Base-by-base conservation (phyloP, 2,888 invertebrate genomes). In the Neoaliturus tenellus region DNA sequence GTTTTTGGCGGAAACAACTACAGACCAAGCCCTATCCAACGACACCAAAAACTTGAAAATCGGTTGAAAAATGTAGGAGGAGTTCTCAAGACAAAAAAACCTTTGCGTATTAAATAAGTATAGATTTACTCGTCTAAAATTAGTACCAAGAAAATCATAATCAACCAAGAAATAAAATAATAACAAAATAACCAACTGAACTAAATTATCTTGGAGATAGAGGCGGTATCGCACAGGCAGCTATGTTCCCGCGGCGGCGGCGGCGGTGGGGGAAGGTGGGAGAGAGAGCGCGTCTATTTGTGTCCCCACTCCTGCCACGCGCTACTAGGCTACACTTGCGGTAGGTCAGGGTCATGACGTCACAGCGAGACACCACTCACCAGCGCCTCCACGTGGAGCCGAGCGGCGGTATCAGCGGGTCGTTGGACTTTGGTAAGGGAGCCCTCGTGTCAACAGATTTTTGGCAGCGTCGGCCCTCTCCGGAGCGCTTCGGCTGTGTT, bases 371-470 rank as follows among this genome's bases (percentile, higher is more conserved):
- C 88, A 89, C 89, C 89, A 80, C 69, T 51, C 86, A 78, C 86
- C 83, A 67, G 55, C 84, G 86, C 89, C 89, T 88, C 89, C 89
- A 89, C 89, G 89, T 88, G 89, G 87, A 82, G 83, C 62, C 85
- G 82, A 83, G 75, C 58, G 51, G 78, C 85, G 85, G 84, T 86
- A 85, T 85, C 86, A 86, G 86, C 85, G 88, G 88, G 88, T 88
- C 88, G 87, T 87, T 88, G 87, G 85, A 86, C 83, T 86, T 85
- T 78, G 84, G 39, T 83, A 48, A 71, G 83, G 83, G 85, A 82
- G 84, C 84, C 85, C 87, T 86, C 85, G 87, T 87, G 88, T 87
- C 86, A 86, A 85, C 87, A 85, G 86, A 86, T 85, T 86, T 87
- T 86, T 86, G 86, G 87, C 86, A 86, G 84, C 83, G 86, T 89